A percentile compares a stretch with the other conserved stretches of the same genome.
Conservation (phyloP, 2,797 vertebrate species). For the Rhabdomys pumilio region DNA sequence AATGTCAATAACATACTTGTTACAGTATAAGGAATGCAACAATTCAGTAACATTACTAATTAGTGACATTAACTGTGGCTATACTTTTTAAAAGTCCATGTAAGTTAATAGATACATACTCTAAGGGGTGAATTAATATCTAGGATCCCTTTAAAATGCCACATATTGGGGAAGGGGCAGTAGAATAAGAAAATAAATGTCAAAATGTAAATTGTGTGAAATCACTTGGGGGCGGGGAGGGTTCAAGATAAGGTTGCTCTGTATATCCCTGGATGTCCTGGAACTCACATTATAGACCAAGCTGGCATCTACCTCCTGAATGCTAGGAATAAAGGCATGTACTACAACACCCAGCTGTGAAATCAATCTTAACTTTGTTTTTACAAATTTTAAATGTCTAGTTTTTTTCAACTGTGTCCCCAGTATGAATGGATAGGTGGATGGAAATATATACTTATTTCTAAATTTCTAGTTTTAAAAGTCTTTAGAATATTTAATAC, state of each 20-base stretch:
- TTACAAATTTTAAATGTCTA: conserved; percentile 21
- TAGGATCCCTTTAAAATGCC: conserved; percentile 50
- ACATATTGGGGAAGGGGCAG: not conserved
- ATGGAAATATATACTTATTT: not conserved
- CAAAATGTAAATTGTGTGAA: conserved; percentile 13
- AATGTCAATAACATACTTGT: conserved; percentile 20
- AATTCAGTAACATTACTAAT: not conserved
- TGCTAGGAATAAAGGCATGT: not conserved
- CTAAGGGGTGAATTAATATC: not conserved
- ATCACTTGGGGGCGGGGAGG: not conserved
- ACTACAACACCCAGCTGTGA: not conserved
- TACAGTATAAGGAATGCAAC: not conserved
- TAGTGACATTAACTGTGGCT: not conserved
- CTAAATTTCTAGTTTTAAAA: conserved; percentile 33
- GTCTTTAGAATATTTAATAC: conserved; percentile 16
- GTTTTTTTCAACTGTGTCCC: conserved; percentile 14
- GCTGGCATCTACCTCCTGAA: not conserved
- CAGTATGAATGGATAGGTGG: not conserved
- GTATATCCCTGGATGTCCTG: not conserved
- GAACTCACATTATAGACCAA: not conserved
- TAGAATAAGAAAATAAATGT: not conserved
- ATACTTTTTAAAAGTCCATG: not conserved
- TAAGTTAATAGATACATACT: not conserved
- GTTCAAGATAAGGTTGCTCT: not conserved
- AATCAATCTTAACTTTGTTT: not conserved